These are phyloP conservation scores for Zaprionus kolodkinae DNA, from an alignment of 1,140 invertebrate species.

Conservation along the genomic window DNA sequence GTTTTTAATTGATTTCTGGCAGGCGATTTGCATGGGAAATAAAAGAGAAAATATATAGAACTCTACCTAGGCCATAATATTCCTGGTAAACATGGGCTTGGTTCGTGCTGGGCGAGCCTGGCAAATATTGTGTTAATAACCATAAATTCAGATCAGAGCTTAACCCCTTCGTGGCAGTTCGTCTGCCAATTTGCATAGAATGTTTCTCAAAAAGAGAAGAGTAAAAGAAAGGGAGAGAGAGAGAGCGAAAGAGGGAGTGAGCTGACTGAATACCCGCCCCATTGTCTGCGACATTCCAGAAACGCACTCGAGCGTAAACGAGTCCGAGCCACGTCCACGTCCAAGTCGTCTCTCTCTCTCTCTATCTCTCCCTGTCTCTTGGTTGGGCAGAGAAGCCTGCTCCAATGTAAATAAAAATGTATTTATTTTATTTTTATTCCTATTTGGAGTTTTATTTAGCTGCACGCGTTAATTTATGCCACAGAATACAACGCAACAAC, in stretches of 20 bases:
- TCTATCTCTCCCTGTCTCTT: not conserved
- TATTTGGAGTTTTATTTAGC: constrained; percentile 61
- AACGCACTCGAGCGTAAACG: constrained; percentile 55
- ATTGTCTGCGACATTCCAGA: constrained; percentile 72
- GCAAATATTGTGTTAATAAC: constrained; percentile 78
- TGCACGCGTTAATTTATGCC: constrained; percentile 81
- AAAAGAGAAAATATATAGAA: not conserved
- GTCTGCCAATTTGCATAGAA: constrained; percentile 69
- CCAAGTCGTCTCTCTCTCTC: constrained; percentile 6
- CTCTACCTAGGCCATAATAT: constrained; percentile 20
- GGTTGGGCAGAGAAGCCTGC: constrained; percentile 15
- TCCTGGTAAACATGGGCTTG: constrained; percentile 43
- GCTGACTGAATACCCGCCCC: constrained; percentile 46
- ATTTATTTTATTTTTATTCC: constrained; percentile 63
- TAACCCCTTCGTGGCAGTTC: constrained; percentile 57
- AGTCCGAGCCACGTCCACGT: constrained; percentile 21
- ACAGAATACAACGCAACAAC: constrained; percentile 26
- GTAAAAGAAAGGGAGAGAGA: not conserved
- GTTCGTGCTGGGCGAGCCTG: constrained; percentile 38
- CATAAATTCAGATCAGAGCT: constrained; percentile 62
- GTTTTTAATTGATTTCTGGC: constrained; percentile 72
- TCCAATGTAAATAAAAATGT: constrained; percentile 75
- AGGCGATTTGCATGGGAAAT: constrained; percentile 74
- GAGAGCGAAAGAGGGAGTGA: not conserved
- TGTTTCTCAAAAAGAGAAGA: constrained; percentile 42